phyloP scores from a whole-genome alignment of 2,113 vertebrate genomes.

The Pseudorasbora parva region DNA sequence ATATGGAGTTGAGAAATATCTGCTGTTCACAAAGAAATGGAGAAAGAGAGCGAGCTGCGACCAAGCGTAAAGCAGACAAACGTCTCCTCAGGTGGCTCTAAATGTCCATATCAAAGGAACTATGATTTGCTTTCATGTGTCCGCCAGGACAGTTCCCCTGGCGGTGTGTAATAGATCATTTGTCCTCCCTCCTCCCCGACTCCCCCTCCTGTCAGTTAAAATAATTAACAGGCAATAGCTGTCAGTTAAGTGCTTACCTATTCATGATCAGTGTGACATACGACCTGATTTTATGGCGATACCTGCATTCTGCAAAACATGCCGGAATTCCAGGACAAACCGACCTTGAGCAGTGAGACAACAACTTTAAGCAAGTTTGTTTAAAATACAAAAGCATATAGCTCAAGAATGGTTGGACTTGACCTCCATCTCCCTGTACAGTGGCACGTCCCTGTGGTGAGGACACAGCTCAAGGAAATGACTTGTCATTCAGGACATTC shows the following conservation, averaged over 20 bases:
- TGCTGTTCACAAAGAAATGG: constrained; percentile 46
- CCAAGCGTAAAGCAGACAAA: neutral
- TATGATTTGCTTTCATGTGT: constrained; percentile 63
- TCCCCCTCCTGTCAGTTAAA: constrained; percentile 40
- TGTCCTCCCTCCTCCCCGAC: constrained; percentile 46
- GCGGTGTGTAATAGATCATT: constrained; percentile 35
- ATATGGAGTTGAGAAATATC: constrained; percentile 8
- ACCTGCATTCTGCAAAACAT: neutral
- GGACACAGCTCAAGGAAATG: neutral
- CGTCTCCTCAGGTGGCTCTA: constrained; percentile 70
- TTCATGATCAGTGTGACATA: constrained; percentile 42
- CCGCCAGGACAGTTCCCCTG: constrained; percentile 49
- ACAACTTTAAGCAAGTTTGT: constrained; percentile 9
- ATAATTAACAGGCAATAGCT: constrained; percentile 59
- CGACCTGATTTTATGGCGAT: constrained; percentile 1
- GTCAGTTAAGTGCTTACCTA: constrained; percentile 44
- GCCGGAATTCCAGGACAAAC: neutral
- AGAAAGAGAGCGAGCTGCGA: constrained; percentile 56
- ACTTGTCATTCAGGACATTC: constrained; percentile 30
- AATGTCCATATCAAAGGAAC: constrained; percentile 62
- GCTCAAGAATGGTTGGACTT: neutral
- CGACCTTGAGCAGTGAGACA: neutral
- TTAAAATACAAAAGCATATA: neutral
- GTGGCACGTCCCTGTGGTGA: neutral
- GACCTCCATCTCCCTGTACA: neutral